These are phyloP conservation scores for Holacanthus passer DNA, from an alignment of 2,113 vertebrate genomes.

Conservation along the genomic window DNA sequence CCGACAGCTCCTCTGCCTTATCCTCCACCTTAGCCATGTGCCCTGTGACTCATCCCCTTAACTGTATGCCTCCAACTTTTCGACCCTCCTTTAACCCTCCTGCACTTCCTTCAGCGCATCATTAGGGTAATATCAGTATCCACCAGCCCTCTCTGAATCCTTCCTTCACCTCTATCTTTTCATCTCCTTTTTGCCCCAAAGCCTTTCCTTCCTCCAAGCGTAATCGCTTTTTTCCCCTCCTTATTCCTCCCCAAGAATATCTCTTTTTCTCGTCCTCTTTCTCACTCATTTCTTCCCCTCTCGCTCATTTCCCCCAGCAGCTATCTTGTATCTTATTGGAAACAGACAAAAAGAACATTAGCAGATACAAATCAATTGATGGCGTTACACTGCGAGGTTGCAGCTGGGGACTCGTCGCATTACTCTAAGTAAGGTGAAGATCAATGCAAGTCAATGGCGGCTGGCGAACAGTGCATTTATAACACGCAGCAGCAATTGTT, in stretches of 20 bases:
- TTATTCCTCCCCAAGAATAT: conserved; percentile 28
- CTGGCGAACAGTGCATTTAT: conserved; percentile 67
- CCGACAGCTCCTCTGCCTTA: conserved; percentile 26
- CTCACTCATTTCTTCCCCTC: background rate
- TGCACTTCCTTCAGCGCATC: conserved; percentile 23
- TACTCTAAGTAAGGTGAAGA: conserved; percentile 73
- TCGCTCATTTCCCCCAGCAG: conserved; percentile 12
- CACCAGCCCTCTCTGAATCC: conserved; percentile 29
- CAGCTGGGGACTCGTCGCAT: conserved; percentile 65
- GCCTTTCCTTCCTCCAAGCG: conserved; percentile 27
- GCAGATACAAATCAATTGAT: conserved; percentile 72
- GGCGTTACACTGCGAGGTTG: conserved; percentile 48
- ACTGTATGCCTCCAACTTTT: conserved; percentile 43
- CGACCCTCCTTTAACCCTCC: conserved; percentile 27
- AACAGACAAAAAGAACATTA: conserved; percentile 62
- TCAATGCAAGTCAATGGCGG: conserved; percentile 71
- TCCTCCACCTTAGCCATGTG: conserved; percentile 36
- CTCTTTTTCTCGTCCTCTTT: conserved; percentile 7
- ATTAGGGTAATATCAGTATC: conserved; percentile 56
- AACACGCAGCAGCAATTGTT: conserved; percentile 44
- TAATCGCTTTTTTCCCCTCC: conserved; percentile 22
- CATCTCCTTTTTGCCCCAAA: conserved; percentile 22
- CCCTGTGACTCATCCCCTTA: conserved; percentile 58
- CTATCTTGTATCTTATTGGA: conserved; percentile 54
- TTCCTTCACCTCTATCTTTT: conserved; percentile 36